Evolutionary conservation across 2,888 invertebrate species (phyloP), one percentile per base, ranked within the genome.

Genomic region (Stictocephala bisonia): DNA sequence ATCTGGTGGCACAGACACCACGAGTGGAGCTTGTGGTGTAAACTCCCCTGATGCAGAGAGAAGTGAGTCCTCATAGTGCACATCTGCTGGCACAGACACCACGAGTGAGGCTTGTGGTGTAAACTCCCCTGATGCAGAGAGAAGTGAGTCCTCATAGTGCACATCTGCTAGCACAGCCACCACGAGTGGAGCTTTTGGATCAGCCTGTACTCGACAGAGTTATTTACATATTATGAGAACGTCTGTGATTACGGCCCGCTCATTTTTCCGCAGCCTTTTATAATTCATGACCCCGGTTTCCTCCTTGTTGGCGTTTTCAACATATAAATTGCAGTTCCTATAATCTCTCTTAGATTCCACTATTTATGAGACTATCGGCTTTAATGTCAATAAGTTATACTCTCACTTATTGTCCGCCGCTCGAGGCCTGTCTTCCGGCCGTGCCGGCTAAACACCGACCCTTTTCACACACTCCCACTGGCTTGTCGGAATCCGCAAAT

Each of bases 201-300:
- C 70, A 7, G 70, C 22, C 70, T 71, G 70, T 71, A 71, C 70
- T 20, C 29, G 64, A 53, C 56, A 71, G 70, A 71, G 70, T 58
- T 71, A 71, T 71, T 71, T 71, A 71, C 70, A 71, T 71, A 71
- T 71, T 71, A 71, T 71, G 70, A 71, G 70, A 58, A 71, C 58
- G 58, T 71, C 58, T 71, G 70, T 71, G 70, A 71, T 71, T 71
- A 71, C 70, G 31, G 70, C 58, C 58, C 58, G 56, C 70, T 71
- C 70, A 58, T 71, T 71, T 71, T 71, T 71, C 70, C 70, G 40
- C 44, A 71, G 70, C 70, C 58, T 71, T 71, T 71, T 71, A 71
- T 71, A 71, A 71, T 71, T 71, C 70, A 71, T 29, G 70, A 58
- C 58, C 70, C 58, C 13, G 58, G 58, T 71, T 71, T 71, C 70